Percentiles rank a stretch among this genome's conserved stretches.
Conservation (phyloP, 2,888 invertebrate species). For the Sympetrum striolatum region DNA sequence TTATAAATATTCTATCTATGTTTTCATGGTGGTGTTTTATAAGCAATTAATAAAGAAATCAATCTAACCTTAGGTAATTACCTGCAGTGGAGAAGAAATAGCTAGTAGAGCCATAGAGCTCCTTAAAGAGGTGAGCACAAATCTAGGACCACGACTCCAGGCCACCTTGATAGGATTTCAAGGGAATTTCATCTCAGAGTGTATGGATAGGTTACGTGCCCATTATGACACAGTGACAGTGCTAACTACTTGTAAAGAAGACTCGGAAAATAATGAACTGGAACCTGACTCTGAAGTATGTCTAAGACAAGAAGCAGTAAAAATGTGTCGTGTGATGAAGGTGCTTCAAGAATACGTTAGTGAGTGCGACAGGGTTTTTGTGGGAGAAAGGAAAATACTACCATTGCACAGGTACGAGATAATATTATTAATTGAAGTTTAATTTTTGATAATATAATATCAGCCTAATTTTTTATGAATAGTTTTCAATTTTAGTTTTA, state of each 20-base stretch:
- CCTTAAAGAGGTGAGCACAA: constrained; percentile 91
- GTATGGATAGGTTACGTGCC: constrained; percentile 86
- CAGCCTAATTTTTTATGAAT: no score
- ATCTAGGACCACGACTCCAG: constrained; percentile 85
- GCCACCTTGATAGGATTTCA: constrained; percentile 83
- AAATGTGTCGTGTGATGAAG: constrained; percentile 92
- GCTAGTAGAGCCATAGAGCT: constrained; percentile 90
- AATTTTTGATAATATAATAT: background rate
- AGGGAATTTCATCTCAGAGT: constrained; percentile 89
- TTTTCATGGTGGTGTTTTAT: no score
- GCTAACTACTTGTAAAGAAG: constrained; percentile 59
- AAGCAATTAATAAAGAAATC: no score
- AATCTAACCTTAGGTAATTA: constrained; percentile 70
- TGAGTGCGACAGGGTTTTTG: constrained; percentile 90
- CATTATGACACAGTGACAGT: constrained; percentile 83
- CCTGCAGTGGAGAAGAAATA: constrained; percentile 90
- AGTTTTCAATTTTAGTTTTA: no score
- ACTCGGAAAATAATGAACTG: constrained; percentile 53
- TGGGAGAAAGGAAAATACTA: constrained; percentile 86
- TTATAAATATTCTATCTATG: no score
- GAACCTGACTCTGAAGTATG: constrained; percentile 57
- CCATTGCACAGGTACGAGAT: constrained; percentile 75
- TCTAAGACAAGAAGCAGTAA: constrained; percentile 66
- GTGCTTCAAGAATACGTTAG: constrained; percentile 94
- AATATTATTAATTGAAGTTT: background rate